Evolutionary conservation across 2,888 invertebrate genomes (phyloP), one percentile per base, ranked within the genome.

Genomic region (Rotaria macrura): DNA sequence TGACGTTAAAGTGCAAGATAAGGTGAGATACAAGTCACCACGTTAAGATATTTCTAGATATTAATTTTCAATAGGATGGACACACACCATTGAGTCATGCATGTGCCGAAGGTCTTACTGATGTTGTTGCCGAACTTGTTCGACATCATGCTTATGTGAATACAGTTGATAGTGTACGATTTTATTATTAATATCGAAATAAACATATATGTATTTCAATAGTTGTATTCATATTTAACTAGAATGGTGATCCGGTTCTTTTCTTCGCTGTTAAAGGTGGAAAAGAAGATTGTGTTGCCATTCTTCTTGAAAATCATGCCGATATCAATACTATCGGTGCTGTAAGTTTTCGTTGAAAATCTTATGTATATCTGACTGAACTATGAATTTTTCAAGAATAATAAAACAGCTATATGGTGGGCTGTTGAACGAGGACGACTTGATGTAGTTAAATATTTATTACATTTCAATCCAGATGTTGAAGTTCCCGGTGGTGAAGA

Each of bases 241-340:
- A 96, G 89, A 94, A 94, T 87, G 96, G 96, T 65, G 97, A 98
- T 91, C 97, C 97, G 2, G 96, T 96, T 86, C 92, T 99, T 43
- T 97, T 98, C 87, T 96, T 96, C 90, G 97, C 97, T 0, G 95
- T 96, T 0, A 96, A 97, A 91, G 95, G 95, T 25, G 97, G 97
- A 0, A 96, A 97, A 91, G 93, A 95, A 87, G 94, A 94, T 85
- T 94, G 97, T 85, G 96, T 96, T 0, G 95, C 96, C 90, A 94
- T 95, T 0, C 91, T 98, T 87, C 92, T 99, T 5, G 96, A 96
- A 91, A 96, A 96, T 89, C 96, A 97, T 90, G 97, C 96, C 0
- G 98, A 99, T 90, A 95, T 98, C 1, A 97, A 99, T 90, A 94
- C 96, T 43, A 93, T 95, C 85, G 98, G 97, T 87, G 95, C 96